Evolutionary conservation across 2,888 invertebrate genomes (phyloP), one percentile per base, ranked within the genome.

Genomic region (Clunio marinus): DNA sequence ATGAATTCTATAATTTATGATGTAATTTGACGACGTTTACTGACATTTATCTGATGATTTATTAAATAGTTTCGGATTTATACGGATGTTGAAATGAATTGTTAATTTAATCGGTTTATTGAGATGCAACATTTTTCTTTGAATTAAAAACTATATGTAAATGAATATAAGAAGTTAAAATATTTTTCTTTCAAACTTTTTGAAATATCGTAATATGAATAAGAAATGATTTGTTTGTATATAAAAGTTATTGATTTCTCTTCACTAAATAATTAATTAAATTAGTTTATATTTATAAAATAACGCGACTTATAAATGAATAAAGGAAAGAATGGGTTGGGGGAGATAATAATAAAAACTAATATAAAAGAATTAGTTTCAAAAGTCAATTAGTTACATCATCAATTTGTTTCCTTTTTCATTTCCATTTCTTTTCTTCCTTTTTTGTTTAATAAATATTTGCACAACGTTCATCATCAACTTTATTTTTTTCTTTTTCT

Each of bases 401-500:
- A 32, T 32, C 35, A 32, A 32, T n/a, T n/a, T n/a, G 35, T 32
- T 32, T 32, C 13, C 35, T n/a, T n/a, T n/a, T 5, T 41, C 41
- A 41, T 41, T 5, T 41, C 15, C 41, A 41, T 41, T 45, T 45
- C 20, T 63, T 22, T 63, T 63, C 24, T 37, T 63, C 35, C 5
- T 15, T 41, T 27, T 63, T 28, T 24, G 10, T 41, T 62, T 62
- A 59, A 63, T 46, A 63, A 63, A 63, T 63, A 63, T 63, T 63
- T 63, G 63, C 63, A 63, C 63, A 63, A 63, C 62, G 62, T 62
- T 62, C 41, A 62, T 62, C 58, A 37, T n/a, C n/a, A n/a, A n/a
- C 20, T 62, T 62, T 37, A 59, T 28, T 32, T 25, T 37, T 17
- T n/a, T 62, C 32, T 13, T 13, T 57, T 15, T 13, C 25, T 59